Conservation (phyloP, 2,113 vertebrate genomes). For the Entomyzon cyanotis region DNA sequence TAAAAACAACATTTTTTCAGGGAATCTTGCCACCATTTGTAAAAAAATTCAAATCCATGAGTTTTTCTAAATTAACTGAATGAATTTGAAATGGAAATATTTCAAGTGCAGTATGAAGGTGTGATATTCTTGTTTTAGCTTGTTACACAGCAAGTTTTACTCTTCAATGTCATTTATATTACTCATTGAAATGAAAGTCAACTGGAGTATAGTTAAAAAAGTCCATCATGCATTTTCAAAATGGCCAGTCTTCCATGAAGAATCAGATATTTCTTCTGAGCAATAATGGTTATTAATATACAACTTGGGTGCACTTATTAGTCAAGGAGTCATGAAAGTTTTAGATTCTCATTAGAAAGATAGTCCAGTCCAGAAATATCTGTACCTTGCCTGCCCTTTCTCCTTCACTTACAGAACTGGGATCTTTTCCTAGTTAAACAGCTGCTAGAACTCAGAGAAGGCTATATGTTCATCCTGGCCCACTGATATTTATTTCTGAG, state of each 20-base stretch:
- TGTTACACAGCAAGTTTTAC: not conserved
- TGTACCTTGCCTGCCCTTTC: not conserved
- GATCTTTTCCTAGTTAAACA: not conserved
- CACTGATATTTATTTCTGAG: not conserved
- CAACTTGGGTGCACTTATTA: not conserved
- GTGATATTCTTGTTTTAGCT: not conserved
- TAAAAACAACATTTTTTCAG: not conserved
- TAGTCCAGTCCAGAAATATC: not conserved
- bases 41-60: not conserved
- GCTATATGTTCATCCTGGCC: not conserved
- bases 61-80: not conserved
- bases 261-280: not conserved
- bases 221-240: not conserved
- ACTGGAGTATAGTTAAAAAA: not conserved
- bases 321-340: constrained; percentile 6
- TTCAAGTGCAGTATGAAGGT: not conserved
- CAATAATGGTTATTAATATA: not conserved
- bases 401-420: not conserved
- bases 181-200: not conserved
- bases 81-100: not conserved
- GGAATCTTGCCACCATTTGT: not conserved
- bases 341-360: not conserved
- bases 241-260: not conserved
- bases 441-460: not conserved
- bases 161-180: not conserved